These are phyloP conservation scores for Decapterus maruadsi DNA, from an alignment of 2,797 vertebrate genomes.

Conservation along the genomic window DNA sequence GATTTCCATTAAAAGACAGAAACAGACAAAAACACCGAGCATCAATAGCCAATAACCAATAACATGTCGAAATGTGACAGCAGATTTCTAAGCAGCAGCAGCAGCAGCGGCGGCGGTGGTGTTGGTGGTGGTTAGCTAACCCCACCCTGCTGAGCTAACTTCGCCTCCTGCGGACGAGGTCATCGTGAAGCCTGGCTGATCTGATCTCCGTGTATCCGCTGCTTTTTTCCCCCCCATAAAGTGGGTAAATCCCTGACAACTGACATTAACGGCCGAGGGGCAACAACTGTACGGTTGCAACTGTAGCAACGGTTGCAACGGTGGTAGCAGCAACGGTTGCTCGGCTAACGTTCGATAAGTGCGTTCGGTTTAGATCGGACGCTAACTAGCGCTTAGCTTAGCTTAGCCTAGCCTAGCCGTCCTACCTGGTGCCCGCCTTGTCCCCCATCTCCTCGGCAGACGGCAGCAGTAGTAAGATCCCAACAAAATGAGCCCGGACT, in stretches of 20 bases:
- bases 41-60: too few species aligned
- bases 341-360: constrained; percentile 54
- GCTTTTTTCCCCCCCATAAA: background rate
- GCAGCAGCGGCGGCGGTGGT: too few species aligned
- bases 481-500: constrained; percentile 59
- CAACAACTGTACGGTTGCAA: background rate
- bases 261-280: constrained; percentile 6
- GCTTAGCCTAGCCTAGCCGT: constrained; percentile 6
- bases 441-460: constrained; percentile 86
- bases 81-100: background rate
- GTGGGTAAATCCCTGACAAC: background rate
- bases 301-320: too few species aligned
- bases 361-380: constrained; percentile 49
- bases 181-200: background rate
- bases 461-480: constrained; percentile 41
- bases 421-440: constrained; percentile 89
- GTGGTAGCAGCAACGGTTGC: background rate
- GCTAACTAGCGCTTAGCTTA: constrained; percentile 69
- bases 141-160: constrained; percentile 73
- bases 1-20: background rate
- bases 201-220: too few species aligned
- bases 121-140: constrained; percentile 58
- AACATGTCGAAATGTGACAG: background rate
- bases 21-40: too few species aligned
- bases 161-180: constrained; percentile 42